These are phyloP conservation scores for Scomber scombrus DNA, from an alignment of 2,113 vertebrate genomes.

Conservation along the genomic window DNA sequence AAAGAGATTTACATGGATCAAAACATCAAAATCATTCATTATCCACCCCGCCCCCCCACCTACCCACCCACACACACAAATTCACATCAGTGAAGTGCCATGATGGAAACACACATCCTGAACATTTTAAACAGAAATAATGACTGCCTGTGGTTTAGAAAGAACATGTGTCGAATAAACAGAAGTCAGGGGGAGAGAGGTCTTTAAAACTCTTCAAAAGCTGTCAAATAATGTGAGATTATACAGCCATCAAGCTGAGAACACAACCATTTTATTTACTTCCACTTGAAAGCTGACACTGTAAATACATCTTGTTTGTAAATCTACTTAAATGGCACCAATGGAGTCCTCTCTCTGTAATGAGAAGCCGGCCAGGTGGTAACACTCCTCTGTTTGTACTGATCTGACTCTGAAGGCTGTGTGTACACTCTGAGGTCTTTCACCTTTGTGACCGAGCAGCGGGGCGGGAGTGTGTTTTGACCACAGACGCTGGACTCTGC, in stretches of 20 bases:
- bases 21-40: neutral
- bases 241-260: neutral
- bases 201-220: neutral
- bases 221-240: neutral
- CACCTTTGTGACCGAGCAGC: constrained; percentile 23
- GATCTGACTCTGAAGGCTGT: constrained; percentile 34
- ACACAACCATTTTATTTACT: neutral
- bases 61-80: too few species aligned
- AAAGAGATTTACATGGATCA: neutral
- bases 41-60: neutral
- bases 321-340: neutral
- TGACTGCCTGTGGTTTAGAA: neutral
- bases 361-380: constrained; percentile 34
- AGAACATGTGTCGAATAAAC: neutral
- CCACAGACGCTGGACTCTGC: constrained; percentile 29
- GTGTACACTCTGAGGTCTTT: constrained; percentile 37
- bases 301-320: neutral
- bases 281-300: neutral
- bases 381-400: constrained; percentile 34
- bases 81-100: too few species aligned
- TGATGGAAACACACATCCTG: neutral
- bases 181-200: neutral
- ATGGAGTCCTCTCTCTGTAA: neutral
- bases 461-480: constrained; percentile 15
- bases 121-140: too few species aligned